Evolutionary conservation across 2,797 vertebrate genomes (phyloP).

Genomic region (Erithacus rubecula): DNA sequence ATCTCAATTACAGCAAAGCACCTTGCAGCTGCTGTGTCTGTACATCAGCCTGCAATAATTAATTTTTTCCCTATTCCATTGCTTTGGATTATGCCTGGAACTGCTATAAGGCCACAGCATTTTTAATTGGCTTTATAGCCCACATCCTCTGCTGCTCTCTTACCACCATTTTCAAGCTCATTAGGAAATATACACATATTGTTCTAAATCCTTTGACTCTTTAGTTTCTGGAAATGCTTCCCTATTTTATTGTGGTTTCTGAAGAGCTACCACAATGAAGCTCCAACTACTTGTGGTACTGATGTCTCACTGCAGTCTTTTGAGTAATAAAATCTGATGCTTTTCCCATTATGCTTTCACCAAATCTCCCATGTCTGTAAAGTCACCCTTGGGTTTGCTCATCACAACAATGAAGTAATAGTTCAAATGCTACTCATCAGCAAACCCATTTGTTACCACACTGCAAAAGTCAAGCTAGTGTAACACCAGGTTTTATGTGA

Average conservation of each 20-base stretch:
- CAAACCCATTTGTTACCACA: background rate
- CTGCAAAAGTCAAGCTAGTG: background rate
- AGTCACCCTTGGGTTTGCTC: background rate
- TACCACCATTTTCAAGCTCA: background rate
- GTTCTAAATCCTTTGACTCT: background rate
- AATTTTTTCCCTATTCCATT: background rate
- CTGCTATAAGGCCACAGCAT: background rate
- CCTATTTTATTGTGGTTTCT: background rate
- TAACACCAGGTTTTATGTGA: background rate
- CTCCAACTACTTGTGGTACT: background rate
- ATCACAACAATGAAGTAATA: background rate
- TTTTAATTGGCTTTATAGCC: background rate
- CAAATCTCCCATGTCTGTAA: background rate
- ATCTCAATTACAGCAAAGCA: background rate
- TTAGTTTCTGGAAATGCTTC: background rate
- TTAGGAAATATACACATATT: background rate
- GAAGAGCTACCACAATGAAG: background rate
- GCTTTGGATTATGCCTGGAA: background rate
- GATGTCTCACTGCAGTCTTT: background rate
- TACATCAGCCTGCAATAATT: background rate
- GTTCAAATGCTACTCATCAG: background rate
- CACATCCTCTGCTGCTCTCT: background rate
- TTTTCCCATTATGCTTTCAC: background rate
- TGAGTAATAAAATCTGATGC: background rate
- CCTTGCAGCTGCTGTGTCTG: background rate